Conservation (phyloP, 2,888 invertebrate genomes). For the Torymus aiolomorphi region DNA sequence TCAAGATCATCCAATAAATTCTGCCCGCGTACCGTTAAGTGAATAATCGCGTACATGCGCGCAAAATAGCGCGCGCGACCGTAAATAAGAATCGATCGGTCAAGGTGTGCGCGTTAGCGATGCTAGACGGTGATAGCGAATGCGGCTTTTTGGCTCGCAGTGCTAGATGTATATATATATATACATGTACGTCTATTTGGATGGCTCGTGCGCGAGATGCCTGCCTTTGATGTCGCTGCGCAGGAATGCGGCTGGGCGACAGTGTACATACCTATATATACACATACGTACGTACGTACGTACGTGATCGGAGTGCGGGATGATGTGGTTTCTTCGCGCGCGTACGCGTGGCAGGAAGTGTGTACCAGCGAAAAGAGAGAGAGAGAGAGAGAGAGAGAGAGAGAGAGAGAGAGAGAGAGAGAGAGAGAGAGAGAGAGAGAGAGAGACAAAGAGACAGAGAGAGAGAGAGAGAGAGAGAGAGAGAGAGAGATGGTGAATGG, state of each 20-base stretch:
- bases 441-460: no score
- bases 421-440: constrained; percentile 4
- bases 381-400: constrained; percentile 4
- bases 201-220: not conserved
- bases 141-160: no score
- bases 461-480: not conserved
- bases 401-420: not conserved
- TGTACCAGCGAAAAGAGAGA: not conserved
- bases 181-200: not conserved
- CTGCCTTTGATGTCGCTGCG: not conserved
- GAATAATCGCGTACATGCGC: constrained; percentile 16
- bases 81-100: constrained; percentile 32
- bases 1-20: constrained; percentile 38
- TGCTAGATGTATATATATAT: no score
- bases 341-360: no score
- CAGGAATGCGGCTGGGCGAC: not conserved
- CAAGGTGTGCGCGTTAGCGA: not conserved
- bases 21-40: constrained; percentile 18
- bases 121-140: no score
- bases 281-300: no score
- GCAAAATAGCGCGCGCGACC: not conserved
- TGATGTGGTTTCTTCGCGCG: no score
- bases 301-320: no score
- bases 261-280: not conserved
- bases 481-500: not conserved